Evolutionary conservation across 2,797 vertebrate species (phyloP), one percentile per base, ranked within the genome.

Genomic region (Hozukius guyotensis): DNA sequence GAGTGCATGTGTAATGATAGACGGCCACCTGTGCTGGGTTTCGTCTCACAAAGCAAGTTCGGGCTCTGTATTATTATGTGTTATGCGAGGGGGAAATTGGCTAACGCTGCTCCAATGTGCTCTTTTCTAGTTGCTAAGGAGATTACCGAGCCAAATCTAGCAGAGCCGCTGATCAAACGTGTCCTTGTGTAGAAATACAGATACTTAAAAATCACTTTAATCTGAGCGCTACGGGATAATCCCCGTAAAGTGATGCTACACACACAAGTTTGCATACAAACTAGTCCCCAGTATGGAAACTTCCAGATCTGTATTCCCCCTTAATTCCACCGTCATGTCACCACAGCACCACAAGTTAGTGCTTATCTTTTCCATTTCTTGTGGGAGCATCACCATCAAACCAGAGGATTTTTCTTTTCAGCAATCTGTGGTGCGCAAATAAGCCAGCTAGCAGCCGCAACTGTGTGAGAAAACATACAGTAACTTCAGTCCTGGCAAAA

Each of bases 11-110:
- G 64, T 77, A 75, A 78, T 90, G 91, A 90, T 84, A 90, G 93
- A 93, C 77, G 78, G 88, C 93, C 92, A 93, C 92, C 93, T 94
- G 94, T n/a, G 87, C 77, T 18, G 22, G 81, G 73, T 70, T 87
- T 53, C 46, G 11, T 78, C 67, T 79, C 61, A 75, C 77, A 74
- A 82, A 85, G 78, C 75, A 75, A 77, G 80, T 83, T 74, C 63
- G 52, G 67, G 66, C 65, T 81, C 72, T 60, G 75, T 72, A 25
- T 87, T 82, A 32, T 87, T 81, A 57, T 22, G 70, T 64, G 34
- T 82, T 83, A 68, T 69, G 80, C 66, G 53, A 83, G 24, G 34
- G 14, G 13, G 36, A 68, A 89, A 81, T 12, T 38, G 75, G 60
- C 32, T 27, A 32, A 83, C 63, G 77, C 71, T 11, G 61, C 75